These are phyloP conservation scores for Cydia strobilella DNA, from an alignment of 1,140 invertebrate genomes.

Conservation along the genomic window DNA sequence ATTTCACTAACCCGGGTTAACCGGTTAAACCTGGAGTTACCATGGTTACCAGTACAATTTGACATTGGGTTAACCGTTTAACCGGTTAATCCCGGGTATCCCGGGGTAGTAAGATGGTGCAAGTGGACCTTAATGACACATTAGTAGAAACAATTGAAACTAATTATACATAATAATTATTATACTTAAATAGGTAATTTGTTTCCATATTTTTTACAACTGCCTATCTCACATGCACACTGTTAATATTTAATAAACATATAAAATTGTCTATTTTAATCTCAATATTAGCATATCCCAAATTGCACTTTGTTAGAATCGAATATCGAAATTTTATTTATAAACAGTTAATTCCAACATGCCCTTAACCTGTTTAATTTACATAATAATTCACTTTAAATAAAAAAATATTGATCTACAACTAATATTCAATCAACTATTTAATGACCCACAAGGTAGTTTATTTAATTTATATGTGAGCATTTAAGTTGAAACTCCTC, in stretches of 20 bases:
- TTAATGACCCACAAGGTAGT: background rate
- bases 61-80: too few relatives aligned
- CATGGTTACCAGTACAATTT: too few relatives aligned
- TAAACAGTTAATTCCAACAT: background rate
- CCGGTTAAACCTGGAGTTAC: too few relatives aligned
- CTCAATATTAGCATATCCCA: background rate
- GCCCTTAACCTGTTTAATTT: background rate
- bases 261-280: background rate
- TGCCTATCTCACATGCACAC: background rate
- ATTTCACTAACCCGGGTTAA: too few relatives aligned
- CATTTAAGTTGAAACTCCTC: too few relatives aligned
- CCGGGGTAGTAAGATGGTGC: too few relatives aligned
- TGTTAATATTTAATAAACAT: background rate
- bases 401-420: background rate
- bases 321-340: background rate
- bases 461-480: background rate
- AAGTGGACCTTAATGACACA: too few relatives aligned
- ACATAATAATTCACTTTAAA: slow-evolving; percentile 3
- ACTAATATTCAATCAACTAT: background rate
- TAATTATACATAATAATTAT: too few relatives aligned
- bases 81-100: too few relatives aligned
- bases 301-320: slow-evolving; percentile 15
- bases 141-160: too few relatives aligned
- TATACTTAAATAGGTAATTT: too few relatives aligned
- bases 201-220: background rate